Conservation (phyloP, 2,888 invertebrate genomes). For the Agonopterix arenella region DNA sequence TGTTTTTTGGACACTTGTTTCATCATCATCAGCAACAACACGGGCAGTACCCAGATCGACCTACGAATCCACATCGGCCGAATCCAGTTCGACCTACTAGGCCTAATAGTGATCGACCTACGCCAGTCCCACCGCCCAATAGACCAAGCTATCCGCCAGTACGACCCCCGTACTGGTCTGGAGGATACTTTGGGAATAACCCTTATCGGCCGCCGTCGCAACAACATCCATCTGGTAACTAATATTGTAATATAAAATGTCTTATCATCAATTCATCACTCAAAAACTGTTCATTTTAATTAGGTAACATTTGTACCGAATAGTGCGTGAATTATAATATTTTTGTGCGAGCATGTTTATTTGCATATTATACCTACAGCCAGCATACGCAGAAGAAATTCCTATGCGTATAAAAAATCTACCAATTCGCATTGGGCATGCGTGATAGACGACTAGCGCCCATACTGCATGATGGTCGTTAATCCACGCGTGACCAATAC, state of each 20-base stretch:
- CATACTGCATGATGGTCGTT: too few relatives aligned
- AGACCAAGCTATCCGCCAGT: conserved; percentile 14
- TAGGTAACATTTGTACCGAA: too few relatives aligned
- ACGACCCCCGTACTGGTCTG: conserved; percentile 43
- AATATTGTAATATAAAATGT: not conserved
- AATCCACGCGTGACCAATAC: too few relatives aligned
- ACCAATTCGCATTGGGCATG: too few relatives aligned
- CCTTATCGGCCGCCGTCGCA: conserved; percentile 42
- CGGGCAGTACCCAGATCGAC: conserved; percentile 5
- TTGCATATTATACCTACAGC: too few relatives aligned
- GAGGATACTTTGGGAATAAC: conserved; percentile 49
- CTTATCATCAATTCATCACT: not conserved
- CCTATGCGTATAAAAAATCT: too few relatives aligned
- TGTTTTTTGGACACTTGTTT: not conserved
- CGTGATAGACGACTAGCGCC: too few relatives aligned
- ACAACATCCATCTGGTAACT: conserved; percentile 50
- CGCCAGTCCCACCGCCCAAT: too few relatives aligned
- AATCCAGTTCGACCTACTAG: not conserved
- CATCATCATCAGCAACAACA: not conserved
- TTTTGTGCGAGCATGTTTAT: too few relatives aligned
- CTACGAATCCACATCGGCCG: not conserved
- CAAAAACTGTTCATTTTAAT: too few relatives aligned
- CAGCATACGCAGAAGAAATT: too few relatives aligned
- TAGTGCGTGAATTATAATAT: too few relatives aligned
- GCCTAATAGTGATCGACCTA: conserved; percentile 1